Conservation (phyloP, 2,113 vertebrate species). For the Microtus pennsylvanicus region DNA sequence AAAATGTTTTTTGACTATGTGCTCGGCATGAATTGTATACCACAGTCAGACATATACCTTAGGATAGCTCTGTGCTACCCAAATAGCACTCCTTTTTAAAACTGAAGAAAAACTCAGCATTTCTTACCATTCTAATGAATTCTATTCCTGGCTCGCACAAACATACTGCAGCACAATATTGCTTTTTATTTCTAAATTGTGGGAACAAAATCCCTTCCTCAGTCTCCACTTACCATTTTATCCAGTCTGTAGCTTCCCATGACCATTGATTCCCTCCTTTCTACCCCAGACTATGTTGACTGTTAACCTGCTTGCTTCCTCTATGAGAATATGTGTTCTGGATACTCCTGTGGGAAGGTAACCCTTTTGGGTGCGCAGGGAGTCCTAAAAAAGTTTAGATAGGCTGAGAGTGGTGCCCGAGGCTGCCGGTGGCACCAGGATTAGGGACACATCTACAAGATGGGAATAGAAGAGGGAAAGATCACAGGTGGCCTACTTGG, state of each 20-base stretch:
- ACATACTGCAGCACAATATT: not conserved
- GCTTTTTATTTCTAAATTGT: not conserved
- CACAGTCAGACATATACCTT: not conserved
- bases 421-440: not conserved
- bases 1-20: not conserved
- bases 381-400: not conserved
- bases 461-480: not conserved
- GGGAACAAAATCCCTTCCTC: not conserved
- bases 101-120: not conserved
- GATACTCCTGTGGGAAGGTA: not conserved
- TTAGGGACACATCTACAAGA: not conserved
- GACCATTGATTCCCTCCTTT: rapidly evolving
- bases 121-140: not conserved
- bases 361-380: not conserved
- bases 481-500: not conserved
- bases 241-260: not conserved
- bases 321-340: not conserved
- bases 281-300: not conserved
- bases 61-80: not conserved
- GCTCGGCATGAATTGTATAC: not conserved
- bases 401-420: not conserved
- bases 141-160: not conserved
- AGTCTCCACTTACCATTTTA: not conserved
- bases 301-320: not conserved
- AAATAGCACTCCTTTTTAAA: constrained; percentile 16